Evolutionary conservation across 2,888 invertebrate species (phyloP), one percentile per base, ranked within the genome.

Genomic region (Eucera pruinosa): DNA sequence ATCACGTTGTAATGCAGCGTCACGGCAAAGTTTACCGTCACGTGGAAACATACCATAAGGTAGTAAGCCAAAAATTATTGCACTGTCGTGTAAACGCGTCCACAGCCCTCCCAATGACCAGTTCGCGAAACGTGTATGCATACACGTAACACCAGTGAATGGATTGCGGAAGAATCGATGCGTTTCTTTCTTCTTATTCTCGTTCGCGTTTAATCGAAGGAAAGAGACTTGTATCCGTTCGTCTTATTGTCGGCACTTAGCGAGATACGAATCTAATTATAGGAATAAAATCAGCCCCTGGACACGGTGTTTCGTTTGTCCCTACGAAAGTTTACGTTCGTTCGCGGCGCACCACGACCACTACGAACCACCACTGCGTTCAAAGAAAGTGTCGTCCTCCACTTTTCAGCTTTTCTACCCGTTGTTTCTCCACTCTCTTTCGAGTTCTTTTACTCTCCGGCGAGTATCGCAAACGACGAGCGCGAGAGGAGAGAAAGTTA

Each of bases 311-410:
- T 45, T 20, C 60, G 43, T 57, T 60, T 48, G 30, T 25, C n/a
- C 36, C 47, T 47, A 47, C 5, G 55, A 65, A 65, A 61, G 55
- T 70, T 74, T 48, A 30, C 65, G 69, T 18, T 20, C 27, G 39
- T 33, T 25, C 30, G 48, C 43, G 52, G 9, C 30, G 25, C 2
- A 6, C 18, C 20, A 33, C 33, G 48, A 15, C 27, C 7, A 43
- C 43, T n/a, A n/a, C n/a, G n/a, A 9, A 36, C 36, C 7, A 36
- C 36, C 9, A 36, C 41, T 41, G 3, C 6, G 68, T 3, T 66
- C 55, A 64, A 78, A 73, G 78, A 66, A 67, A 73, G 68, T 67
- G 65, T 62, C 48, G 30, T 39, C 65, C 55, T 74, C 43, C 27
- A 27, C 55, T 57, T 74, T 72, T 20, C 61, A 23, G 57, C 54